Base-by-base conservation (phyloP, 2,797 vertebrate species). In the Echiichthys vipera region DNA sequence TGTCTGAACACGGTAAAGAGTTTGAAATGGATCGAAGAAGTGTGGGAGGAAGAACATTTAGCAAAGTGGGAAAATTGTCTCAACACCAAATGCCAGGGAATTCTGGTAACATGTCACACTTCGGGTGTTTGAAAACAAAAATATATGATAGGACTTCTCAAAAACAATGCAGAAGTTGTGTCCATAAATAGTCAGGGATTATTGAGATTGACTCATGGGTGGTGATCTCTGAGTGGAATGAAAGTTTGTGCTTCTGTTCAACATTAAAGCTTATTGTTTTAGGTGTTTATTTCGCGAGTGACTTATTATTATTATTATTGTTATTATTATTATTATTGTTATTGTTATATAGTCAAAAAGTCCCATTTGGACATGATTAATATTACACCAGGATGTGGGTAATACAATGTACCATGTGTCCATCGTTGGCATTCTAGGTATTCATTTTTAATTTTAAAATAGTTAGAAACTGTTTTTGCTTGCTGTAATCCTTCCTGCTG, bases 1-100 rank as follows among this genome's bases (percentile, higher is more conserved):
- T 80, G 84, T 83, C 72, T 89, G 75, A 77, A 75, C 66, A 36
- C 56, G 77, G 62, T 46, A 32, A 69, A 27, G 39, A 37, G 36
- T 77, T 78, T 22, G 53, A 42, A 72, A 67, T 62, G 22, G 36
- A 76, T 53, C 0, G 7, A 73, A 57, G 25, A 13, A 42, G 45
- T 40, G 65, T 57, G 37, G 22, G 18, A 30, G 47, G 59, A 69
- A 42, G 4, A 17, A 30, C 22, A 24, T 57, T 59, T 32, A 25
- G 22, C 37, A 59, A 53, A 43, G 43, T 10, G 7, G 8, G 17
- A 42, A 42, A 69, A 71, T 32, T 1, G 46, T 54, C 37, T 61
- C 27, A 5, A 45, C 57, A 57, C 27, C 12, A 37, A 65, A 49
- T 7, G 22, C 10, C 13, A 56, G 1, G 12, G 14, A 36, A 39